phyloP scores from a whole-genome alignment of 2,888 invertebrate genomes.

The Dromius quadrimaculatus region DNA sequence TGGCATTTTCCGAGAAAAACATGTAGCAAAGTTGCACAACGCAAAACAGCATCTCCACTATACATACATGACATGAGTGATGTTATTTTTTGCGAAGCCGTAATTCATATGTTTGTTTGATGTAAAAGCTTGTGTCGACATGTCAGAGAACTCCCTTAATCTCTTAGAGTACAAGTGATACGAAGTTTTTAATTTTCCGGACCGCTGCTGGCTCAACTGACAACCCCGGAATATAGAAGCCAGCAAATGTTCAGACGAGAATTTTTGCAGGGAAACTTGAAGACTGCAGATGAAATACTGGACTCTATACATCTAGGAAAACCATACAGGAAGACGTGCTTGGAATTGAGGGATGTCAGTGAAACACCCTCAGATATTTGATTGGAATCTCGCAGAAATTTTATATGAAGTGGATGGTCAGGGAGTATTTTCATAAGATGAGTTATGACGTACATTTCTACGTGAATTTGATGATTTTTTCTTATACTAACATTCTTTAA shows the following conservation, averaged over 20 bases:
- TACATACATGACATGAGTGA: slow-evolving; percentile 44
- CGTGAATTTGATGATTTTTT: slow-evolving; percentile 16
- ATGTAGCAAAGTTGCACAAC: slow-evolving; percentile 26
- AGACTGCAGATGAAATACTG: not conserved
- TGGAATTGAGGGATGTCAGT: slow-evolving; percentile 32
- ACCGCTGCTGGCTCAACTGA: slow-evolving; percentile 56
- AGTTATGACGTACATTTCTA: slow-evolving; percentile 27
- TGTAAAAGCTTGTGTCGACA: slow-evolving; percentile 44
- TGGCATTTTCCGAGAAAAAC: slow-evolving; percentile 29
- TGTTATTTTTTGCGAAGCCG: slow-evolving; percentile 41
- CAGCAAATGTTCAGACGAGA: not conserved
- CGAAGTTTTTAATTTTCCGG: slow-evolving; percentile 63
- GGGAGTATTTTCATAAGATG: slow-evolving; percentile 38
- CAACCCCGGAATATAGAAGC: slow-evolving; percentile 38
- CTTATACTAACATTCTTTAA: slow-evolving; percentile 3
- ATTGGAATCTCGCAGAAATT: slow-evolving; percentile 43
- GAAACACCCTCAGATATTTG: slow-evolving; percentile 25
- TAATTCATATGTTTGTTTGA: slow-evolving; percentile 48
- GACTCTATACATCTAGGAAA: slow-evolving; percentile 47
- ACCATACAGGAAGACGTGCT: slow-evolving; percentile 43
- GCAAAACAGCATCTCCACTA: slow-evolving; percentile 27
- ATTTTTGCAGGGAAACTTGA: not conserved
- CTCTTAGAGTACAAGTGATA: slow-evolving; percentile 61
- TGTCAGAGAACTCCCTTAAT: slow-evolving; percentile 58
- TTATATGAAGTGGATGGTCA: slow-evolving; percentile 34